Evolutionary conservation across 2,888 invertebrate species (phyloP).

Genomic region (Hanleya hanleyi): DNA sequence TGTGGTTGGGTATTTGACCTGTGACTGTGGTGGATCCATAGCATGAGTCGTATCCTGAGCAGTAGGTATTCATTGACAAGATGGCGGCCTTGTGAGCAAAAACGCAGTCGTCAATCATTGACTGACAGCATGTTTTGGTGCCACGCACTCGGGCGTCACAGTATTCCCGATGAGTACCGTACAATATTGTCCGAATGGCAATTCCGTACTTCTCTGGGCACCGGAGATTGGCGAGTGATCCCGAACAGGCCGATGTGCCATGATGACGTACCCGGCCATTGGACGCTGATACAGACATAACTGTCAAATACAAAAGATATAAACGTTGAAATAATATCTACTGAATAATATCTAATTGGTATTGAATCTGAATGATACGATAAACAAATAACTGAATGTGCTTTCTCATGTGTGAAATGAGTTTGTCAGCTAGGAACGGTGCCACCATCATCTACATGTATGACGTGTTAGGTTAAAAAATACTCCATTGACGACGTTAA

Average conservation of each 20-base stretch:
- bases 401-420: too few relatives aligned
- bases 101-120: not conserved
- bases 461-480: too few relatives aligned
- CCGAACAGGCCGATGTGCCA: not conserved
- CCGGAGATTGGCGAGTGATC: not conserved
- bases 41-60: not conserved
- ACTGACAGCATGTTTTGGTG: not conserved
- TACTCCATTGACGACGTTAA: too few relatives aligned
- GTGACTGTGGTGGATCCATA: not conserved
- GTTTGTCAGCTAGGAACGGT: too few relatives aligned
- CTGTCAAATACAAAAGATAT: too few relatives aligned
- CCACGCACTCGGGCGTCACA: not conserved
- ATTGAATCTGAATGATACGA: too few relatives aligned
- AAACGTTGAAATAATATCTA: too few relatives aligned
- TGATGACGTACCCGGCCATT: not conserved
- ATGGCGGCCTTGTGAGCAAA: conserved; percentile 1
- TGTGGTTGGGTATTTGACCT: not conserved
- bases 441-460: too few relatives aligned
- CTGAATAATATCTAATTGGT: too few relatives aligned
- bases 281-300: not conserved
- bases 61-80: conserved; percentile 3
- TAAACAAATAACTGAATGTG: too few relatives aligned
- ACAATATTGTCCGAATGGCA: not conserved
- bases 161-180: not conserved
- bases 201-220: not conserved